Percentiles rank a stretch among this genome's conserved stretches.
These are phyloP conservation scores for Agonopterix subpropinquella DNA, from an alignment of 2,888 invertebrate species.

Conservation along the genomic window DNA sequence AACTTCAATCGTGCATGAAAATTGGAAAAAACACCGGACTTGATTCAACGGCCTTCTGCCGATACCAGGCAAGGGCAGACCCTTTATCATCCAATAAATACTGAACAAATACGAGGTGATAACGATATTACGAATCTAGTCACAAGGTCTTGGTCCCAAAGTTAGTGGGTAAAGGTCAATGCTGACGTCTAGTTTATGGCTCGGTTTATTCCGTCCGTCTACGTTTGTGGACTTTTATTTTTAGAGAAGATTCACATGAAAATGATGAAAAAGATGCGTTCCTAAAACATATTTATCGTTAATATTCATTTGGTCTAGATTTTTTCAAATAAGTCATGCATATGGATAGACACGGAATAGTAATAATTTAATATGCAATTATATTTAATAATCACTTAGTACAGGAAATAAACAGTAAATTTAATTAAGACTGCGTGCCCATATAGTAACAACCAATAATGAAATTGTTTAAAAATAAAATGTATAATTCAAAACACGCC, in stretches of 20 bases:
- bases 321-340: neutral
- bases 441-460: too few species aligned
- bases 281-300: too few species aligned
- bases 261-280: too few species aligned
- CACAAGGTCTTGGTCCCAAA: conserved; percentile 53
- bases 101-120: conserved; percentile 42
- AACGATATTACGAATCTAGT: conserved; percentile 27
- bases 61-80: conserved; percentile 50
- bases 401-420: too few species aligned
- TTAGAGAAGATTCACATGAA: too few species aligned
- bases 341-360: neutral
- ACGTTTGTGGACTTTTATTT: too few species aligned
- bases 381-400: too few species aligned
- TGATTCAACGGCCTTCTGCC: conserved; percentile 33
- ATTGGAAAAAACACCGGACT: conserved; percentile 51
- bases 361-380: neutral
- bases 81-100: conserved; percentile 62
- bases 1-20: conserved; percentile 44
- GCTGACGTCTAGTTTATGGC: conserved; percentile 9
- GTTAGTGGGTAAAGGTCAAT: conserved; percentile 61
- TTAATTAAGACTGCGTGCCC: too few species aligned
- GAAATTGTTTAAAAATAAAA: too few species aligned
- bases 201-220: too few species aligned
- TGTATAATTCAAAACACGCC: too few species aligned
- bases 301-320: too few species aligned